Evolutionary conservation across 2,888 invertebrate species (phyloP).

Genomic region (Chirona hameri): DNA sequence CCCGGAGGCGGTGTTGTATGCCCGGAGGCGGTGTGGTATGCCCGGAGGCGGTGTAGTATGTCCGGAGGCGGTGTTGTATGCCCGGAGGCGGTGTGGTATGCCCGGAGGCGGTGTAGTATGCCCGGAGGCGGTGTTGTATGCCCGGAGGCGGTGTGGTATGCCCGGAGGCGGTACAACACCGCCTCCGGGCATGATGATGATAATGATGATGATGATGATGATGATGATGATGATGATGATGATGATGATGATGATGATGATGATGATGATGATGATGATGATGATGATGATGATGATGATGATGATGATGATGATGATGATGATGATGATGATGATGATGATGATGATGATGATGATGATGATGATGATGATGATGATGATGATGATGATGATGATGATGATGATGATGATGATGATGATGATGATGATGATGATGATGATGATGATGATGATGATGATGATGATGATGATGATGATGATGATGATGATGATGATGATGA

Average conservation of each 20-base stretch:
- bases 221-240: constrained; percentile 28
- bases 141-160: too few relatives aligned
- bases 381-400: constrained; percentile 26
- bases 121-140: too few relatives aligned
- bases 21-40: too few relatives aligned
- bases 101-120: too few relatives aligned
- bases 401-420: neutral
- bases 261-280: constrained; percentile 26
- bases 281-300: constrained; percentile 28
- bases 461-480: constrained; percentile 25
- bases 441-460: constrained; percentile 26
- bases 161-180: too few relatives aligned
- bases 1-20: too few relatives aligned
- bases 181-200: constrained; percentile 31
- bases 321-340: constrained; percentile 27
- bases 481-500: constrained; percentile 29
- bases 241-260: neutral
- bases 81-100: too few relatives aligned
- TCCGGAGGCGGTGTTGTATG: too few relatives aligned
- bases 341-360: constrained; percentile 31
- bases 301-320: constrained; percentile 30
- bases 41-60: too few relatives aligned
- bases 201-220: constrained; percentile 31
- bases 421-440: constrained; percentile 26
- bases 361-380: constrained; percentile 31